These are phyloP conservation scores for Lordiphosa clarofinis DNA, from an alignment of 1,140 invertebrate genomes.

Conservation along the genomic window DNA sequence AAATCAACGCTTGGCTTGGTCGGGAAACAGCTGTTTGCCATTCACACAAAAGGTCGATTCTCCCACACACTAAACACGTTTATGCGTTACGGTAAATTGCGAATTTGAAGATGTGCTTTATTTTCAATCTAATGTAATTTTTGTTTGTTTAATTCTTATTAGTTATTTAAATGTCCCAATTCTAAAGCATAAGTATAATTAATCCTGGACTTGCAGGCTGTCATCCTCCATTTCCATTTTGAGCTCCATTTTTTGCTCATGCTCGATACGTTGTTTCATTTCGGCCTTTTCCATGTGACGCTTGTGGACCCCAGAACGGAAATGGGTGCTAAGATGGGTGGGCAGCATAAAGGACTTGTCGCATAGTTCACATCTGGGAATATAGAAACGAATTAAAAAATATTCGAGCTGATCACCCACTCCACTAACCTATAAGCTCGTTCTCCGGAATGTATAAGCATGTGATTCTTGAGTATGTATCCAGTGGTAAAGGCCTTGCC, in stretches of 20 bases:
- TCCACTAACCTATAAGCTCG: slow-evolving; percentile 53
- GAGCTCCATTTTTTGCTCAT: slow-evolving; percentile 59
- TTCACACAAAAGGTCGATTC: no score
- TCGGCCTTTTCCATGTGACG: slow-evolving; percentile 77
- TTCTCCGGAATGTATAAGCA: slow-evolving; percentile 70
- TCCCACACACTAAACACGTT: background rate
- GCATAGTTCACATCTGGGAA: slow-evolving; percentile 57
- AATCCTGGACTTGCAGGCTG: slow-evolving; percentile 53
- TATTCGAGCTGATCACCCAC: background rate
- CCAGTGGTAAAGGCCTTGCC: slow-evolving; percentile 82
- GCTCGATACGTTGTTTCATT: slow-evolving; percentile 81
- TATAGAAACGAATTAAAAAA: background rate
- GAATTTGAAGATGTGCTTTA: background rate
- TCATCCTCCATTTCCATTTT: slow-evolving; percentile 63
- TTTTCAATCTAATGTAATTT: background rate
- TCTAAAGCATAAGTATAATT: slow-evolving; percentile 6
- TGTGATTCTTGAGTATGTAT: slow-evolving; percentile 68
- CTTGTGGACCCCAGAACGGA: slow-evolving; percentile 59
- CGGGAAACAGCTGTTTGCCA: slow-evolving; percentile 5
- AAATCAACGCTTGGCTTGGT: slow-evolving; percentile 2
- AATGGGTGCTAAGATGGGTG: slow-evolving; percentile 64
- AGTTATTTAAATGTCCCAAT: background rate
- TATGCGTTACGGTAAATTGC: background rate
- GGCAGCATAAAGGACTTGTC: slow-evolving; percentile 67
- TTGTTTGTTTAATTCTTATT: background rate